Conservation (phyloP, 2,797 vertebrate genomes). For the Myiotriccus ornatus region DNA sequence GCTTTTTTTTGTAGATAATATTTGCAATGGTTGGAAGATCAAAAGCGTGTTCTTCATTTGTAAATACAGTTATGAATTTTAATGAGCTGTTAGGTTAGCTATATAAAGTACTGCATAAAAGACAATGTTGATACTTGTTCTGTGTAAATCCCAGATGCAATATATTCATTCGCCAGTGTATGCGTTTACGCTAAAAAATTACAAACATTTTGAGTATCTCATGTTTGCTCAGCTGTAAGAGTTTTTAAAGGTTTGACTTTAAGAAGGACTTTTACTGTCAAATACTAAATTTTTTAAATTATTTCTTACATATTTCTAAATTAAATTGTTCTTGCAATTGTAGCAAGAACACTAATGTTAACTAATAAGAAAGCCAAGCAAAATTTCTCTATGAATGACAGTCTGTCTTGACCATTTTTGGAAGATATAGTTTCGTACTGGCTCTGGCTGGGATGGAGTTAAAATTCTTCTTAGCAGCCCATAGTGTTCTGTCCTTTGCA, state of each 20-base stretch:
- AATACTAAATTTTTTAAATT: not conserved
- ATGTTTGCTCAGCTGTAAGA: not conserved
- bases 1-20: not conserved
- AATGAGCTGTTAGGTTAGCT: not conserved
- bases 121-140: not conserved
- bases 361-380: not conserved
- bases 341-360: not conserved
- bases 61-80: slow-evolving; percentile 10
- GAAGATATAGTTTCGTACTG: not conserved
- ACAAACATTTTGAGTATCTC: not conserved
- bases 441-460: not conserved
- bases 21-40: not conserved
- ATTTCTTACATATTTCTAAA: not conserved
- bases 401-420: not conserved
- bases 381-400: not conserved
- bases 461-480: not conserved
- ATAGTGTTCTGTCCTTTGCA: not conserved
- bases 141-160: not conserved
- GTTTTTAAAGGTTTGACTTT: not conserved
- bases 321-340: not conserved
- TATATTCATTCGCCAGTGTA: not conserved
- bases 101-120: not conserved
- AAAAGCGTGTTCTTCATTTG: not conserved
- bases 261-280: not conserved
- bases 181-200: not conserved